phyloP scores from a whole-genome alignment of 2,888 invertebrate species.

The Mesodorylaimus sp. region DNA sequence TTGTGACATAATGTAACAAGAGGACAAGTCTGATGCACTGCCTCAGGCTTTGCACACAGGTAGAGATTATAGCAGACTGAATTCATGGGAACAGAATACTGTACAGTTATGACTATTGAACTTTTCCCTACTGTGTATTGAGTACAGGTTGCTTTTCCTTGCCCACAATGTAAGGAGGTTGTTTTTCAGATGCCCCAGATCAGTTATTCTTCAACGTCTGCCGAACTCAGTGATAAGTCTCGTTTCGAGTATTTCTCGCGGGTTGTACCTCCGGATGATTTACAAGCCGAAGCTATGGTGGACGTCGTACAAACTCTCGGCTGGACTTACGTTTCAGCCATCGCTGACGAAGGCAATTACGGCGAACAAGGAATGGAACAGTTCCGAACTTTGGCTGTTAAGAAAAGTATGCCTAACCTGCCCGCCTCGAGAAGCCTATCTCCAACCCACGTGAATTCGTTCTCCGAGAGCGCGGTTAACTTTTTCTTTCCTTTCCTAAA shows the following conservation, averaged over 20 bases:
- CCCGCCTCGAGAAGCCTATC: neutral
- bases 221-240: constrained; percentile 49
- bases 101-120: no score
- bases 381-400: constrained; percentile 29
- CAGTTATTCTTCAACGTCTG: constrained; percentile 52
- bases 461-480: no score
- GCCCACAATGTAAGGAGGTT: no score
- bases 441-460: no score
- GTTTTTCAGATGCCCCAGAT: constrained; percentile 50
- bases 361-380: constrained; percentile 46
- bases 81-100: no score
- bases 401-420: constrained; percentile 26
- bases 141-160: no score
- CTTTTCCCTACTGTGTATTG: no score
- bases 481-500: no score
- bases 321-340: constrained; percentile 56
- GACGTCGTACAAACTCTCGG: constrained; percentile 47
- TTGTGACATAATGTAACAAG: no score
- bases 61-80: no score
- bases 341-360: constrained; percentile 56
- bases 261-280: constrained; percentile 52
- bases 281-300: constrained; percentile 50
- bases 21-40: no score
- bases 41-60: no score
- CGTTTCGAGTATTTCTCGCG: constrained; percentile 51